These are phyloP conservation scores for Globodera rostochiensis DNA, from an alignment of 1,140 invertebrate species.

Conservation along the genomic window DNA sequence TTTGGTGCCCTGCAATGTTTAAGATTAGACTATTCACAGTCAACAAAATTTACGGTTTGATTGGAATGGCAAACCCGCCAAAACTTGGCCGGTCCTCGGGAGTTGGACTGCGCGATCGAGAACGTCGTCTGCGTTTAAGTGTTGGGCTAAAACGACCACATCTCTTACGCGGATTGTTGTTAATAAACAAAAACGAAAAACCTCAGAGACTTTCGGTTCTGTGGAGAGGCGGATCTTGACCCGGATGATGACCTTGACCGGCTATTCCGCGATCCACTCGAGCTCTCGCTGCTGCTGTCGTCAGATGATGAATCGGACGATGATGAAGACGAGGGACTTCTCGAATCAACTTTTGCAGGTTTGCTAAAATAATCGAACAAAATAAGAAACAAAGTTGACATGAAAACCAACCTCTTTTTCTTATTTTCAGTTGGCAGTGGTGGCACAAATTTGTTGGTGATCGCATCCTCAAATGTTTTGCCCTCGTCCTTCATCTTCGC, in stretches of 20 bases:
- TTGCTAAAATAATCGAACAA: neutral
- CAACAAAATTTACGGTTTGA: neutral
- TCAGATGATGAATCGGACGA: neutral
- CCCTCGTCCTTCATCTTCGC: slow-evolving; percentile 46
- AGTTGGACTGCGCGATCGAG: slow-evolving; percentile 24
- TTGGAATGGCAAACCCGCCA: slow-evolving; percentile 24
- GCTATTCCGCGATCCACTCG: slow-evolving; percentile 13
- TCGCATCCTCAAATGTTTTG: slow-evolving; percentile 51
- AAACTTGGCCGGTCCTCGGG: slow-evolving; percentile 39
- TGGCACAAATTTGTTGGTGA: slow-evolving; percentile 45
- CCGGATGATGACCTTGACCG: slow-evolving; percentile 23
- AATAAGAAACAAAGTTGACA: neutral
- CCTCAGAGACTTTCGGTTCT: slow-evolving; percentile 7
- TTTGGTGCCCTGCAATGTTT: neutral
- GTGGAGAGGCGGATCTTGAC: slow-evolving; percentile 6
- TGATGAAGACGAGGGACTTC: slow-evolving; percentile 6
- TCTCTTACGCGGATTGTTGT: neutral
- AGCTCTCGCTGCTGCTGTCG: slow-evolving; percentile 24
- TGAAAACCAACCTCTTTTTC: neutral
- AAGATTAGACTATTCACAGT: neutral
- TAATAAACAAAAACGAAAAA: neutral
- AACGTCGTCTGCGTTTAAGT: slow-evolving; percentile 21
- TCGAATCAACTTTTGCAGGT: neutral
- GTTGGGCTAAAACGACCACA: slow-evolving; percentile 1
- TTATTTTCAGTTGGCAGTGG: neutral